Evolutionary conservation across 2,797 vertebrate species (phyloP).

Genomic region (Nyctalus aviator): DNA sequence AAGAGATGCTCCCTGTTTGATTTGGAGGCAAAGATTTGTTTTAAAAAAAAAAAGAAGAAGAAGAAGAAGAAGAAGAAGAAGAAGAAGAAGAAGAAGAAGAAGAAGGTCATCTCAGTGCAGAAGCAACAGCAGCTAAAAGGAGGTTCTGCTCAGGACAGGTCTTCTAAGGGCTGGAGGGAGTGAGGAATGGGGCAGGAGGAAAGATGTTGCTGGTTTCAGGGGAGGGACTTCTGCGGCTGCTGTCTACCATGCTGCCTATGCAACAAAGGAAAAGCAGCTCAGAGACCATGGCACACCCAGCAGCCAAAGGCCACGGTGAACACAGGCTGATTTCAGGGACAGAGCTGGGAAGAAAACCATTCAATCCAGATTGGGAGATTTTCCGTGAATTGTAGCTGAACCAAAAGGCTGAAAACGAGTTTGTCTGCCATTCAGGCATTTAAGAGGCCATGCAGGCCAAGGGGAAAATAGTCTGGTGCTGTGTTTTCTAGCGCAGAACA

Average conservation of each 20-base stretch:
- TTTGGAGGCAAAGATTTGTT: not conserved
- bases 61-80: not conserved
- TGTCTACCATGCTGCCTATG: not conserved
- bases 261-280: not conserved
- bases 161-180: not conserved
- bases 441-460: slow-evolving; percentile 72
- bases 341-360: slow-evolving; percentile 57
- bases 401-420: slow-evolving; percentile 73
- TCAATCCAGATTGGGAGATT: slow-evolving; percentile 55
- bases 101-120: not conserved
- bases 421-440: slow-evolving; percentile 76
- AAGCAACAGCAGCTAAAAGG: not conserved
- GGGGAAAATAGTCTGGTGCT: slow-evolving; percentile 67
- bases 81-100: too few species aligned
- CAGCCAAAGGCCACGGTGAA: not conserved
- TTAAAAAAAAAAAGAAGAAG: too few species aligned
- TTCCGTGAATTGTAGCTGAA: slow-evolving; percentile 71
- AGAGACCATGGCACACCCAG: not conserved
- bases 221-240: not conserved
- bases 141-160: not conserved
- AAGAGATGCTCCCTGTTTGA: slow-evolving; percentile 26
- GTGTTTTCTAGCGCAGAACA: slow-evolving; percentile 82
- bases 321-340: slow-evolving; percentile 44
- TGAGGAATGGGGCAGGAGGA: not conserved
- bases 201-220: not conserved